Base-by-base conservation (phyloP, 2,888 invertebrate species). In the Choreutis nemorana region DNA sequence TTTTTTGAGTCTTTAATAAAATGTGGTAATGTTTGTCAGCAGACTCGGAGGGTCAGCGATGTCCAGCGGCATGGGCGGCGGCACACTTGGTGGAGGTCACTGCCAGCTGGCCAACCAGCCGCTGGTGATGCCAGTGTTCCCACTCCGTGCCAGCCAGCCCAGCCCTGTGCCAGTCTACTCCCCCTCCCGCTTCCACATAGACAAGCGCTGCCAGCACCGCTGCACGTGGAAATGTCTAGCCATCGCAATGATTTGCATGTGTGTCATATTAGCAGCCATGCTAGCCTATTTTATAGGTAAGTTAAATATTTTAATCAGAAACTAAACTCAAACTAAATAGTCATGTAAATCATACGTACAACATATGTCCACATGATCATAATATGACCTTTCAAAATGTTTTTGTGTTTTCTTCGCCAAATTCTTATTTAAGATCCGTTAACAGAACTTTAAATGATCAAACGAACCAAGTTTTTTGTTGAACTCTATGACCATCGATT, bases 221-320 rank as follows among this genome's bases (percentile, higher is more conserved):
- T 96, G 96, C 83, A 92, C 94, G 63, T 97, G 97, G 97, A 94
- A 94, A 80, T 96, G 95, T 75, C 89, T 93, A 67, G 93, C 94
- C 71, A 92, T 97, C 70, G 88, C 91, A 54, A 89, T 96, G 78
- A 93, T 96, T 70, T 85, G 95, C 64, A 83, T 96, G 55, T 88
- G 91, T 60, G 91, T 95, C 60, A 89, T 91, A 54, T 85, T 96
- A 58, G 89, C 92, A 54, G 94, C 94, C 47, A 94, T 94, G 87
- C 86, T 95, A 68, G 91, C 93, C 52, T 96, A 95, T 81, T 94
- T 96, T 80, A 94, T 93, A 83, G 91, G 95, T 95, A 83, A 87
- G 87, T 77, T 22, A 12, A 11, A n/a, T n/a, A n/a, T n/a, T n/a
- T n/a, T n/a, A n/a, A n/a, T 26, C 9, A 23, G 5, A n/a, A 7